Evolutionary conservation across 2,113 vertebrate genomes (phyloP).

Genomic region (Ranitomeya imitator): DNA sequence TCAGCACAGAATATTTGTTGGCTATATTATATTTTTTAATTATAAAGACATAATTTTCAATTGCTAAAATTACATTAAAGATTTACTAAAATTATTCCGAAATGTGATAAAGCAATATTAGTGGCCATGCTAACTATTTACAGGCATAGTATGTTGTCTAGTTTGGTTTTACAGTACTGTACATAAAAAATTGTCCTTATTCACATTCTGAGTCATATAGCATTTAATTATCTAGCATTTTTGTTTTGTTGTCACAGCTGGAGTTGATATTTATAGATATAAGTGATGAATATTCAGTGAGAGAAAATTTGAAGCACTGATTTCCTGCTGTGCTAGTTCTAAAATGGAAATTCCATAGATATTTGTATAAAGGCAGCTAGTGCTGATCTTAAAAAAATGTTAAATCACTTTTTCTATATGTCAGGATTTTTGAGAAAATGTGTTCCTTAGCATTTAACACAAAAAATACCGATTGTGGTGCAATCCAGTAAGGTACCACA

Average conservation of each 20-base stretch:
- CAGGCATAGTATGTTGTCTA: not conserved
- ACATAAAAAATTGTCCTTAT: not conserved
- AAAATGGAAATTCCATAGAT: slow-evolving; percentile 35
- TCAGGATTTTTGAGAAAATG: not conserved
- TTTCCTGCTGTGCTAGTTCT: slow-evolving; percentile 32
- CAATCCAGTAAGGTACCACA: not conserved
- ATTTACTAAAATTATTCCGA: not conserved
- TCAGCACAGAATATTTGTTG: no score
- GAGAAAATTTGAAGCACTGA: slow-evolving; percentile 27
- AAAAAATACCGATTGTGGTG: not conserved
- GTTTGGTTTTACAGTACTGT: not conserved
- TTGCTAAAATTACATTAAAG: not conserved
- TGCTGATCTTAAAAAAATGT: not conserved
- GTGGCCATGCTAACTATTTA: not conserved
- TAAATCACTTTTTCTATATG: not conserved
- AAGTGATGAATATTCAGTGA: slow-evolving; percentile 45
- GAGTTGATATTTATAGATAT: slow-evolving; percentile 42
- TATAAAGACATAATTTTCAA: not conserved
- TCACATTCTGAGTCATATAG: slow-evolving; percentile 24
- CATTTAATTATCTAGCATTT: slow-evolving; percentile 29
- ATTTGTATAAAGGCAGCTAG: slow-evolving; percentile 5
- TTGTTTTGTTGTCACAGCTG: slow-evolving; percentile 42
- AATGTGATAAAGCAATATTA: not conserved
- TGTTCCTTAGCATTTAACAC: not conserved
- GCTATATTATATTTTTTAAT: not conserved